Evolutionary conservation across 2,888 invertebrate genomes (phyloP).

Genomic region (Eucriotettix oculatus): DNA sequence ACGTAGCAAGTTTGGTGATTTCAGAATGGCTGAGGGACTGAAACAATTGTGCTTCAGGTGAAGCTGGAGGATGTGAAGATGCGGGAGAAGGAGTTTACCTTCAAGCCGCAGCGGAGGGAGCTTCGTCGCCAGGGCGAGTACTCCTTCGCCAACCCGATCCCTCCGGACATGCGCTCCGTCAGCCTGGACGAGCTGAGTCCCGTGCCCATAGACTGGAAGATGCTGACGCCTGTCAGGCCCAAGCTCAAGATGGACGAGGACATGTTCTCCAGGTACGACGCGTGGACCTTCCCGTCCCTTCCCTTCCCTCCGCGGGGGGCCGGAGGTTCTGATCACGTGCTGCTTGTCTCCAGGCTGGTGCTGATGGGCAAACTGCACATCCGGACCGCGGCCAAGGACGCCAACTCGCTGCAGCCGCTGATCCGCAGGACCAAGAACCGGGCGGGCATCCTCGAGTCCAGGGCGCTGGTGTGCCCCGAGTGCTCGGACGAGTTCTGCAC

Average conservation of each 20-base stretch:
- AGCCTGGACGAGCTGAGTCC: slow-evolving; percentile 62
- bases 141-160: slow-evolving; percentile 60
- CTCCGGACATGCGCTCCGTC: slow-evolving; percentile 60
- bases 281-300: too few species aligned
- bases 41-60: slow-evolving; percentile 30
- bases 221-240: slow-evolving; percentile 76
- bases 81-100: slow-evolving; percentile 55
- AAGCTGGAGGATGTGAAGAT: slow-evolving; percentile 61
- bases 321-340: too few species aligned
- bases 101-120: slow-evolving; percentile 58
- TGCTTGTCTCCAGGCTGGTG: slow-evolving; percentile 36
- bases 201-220: slow-evolving; percentile 82
- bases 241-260: slow-evolving; percentile 72
- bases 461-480: slow-evolving; percentile 55
- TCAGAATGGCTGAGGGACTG: too few species aligned
- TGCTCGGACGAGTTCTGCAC: slow-evolving; percentile 75
- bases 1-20: too few species aligned
- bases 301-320: too few species aligned
- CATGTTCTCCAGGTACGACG: slow-evolving; percentile 57
- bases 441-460: slow-evolving; percentile 62
- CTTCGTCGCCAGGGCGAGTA: slow-evolving; percentile 43
- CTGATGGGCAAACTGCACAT: slow-evolving; percentile 65
- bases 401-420: slow-evolving; percentile 35
- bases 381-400: slow-evolving; percentile 53
- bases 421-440: slow-evolving; percentile 62